A percentile compares a stretch with the other conserved stretches of the same genome.
Evolutionary conservation across 2,888 invertebrate genomes (phyloP).

Genomic region (Agrotis clavis): DNA sequence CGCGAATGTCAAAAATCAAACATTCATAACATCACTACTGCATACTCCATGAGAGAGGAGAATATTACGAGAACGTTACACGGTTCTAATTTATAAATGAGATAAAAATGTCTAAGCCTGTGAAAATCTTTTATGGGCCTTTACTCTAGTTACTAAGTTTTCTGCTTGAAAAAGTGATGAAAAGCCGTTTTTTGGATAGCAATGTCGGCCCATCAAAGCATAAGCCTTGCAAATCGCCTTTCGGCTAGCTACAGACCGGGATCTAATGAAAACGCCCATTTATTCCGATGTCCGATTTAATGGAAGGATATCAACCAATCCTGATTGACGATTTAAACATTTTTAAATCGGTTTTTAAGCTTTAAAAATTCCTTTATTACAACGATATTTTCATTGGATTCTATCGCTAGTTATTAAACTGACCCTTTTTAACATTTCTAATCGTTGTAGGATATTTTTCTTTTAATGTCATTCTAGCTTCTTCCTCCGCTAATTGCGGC

Average conservation of each 20-base stretch:
- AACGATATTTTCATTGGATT: background rate
- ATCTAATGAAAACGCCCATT: conserved; percentile 72
- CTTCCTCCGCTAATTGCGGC: too few relatives aligned
- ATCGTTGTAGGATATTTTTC: too few relatives aligned
- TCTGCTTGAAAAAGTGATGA: conserved; percentile 18
- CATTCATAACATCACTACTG: too few relatives aligned
- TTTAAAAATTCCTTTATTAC: too few relatives aligned
- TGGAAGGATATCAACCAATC: conserved; percentile 69
- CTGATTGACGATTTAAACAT: conserved; percentile 62
- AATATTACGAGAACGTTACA: background rate
- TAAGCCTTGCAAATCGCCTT: conserved; percentile 58
- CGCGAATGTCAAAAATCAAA: too few relatives aligned
- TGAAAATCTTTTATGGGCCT: too few relatives aligned
- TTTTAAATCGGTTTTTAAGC: conserved; percentile 34
- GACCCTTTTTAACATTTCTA: too few relatives aligned
- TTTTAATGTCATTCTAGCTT: too few relatives aligned
- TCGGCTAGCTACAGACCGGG: conserved; percentile 34
- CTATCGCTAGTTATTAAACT: background rate
- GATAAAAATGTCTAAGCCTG: too few relatives aligned
- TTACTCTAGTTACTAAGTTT: too few relatives aligned
- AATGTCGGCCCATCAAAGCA: conserved; percentile 30
- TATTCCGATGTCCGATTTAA: conserved; percentile 68
- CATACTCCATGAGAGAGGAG: background rate
- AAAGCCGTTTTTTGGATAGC: conserved; percentile 28
- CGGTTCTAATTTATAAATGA: too few relatives aligned